phyloP scores from a whole-genome alignment of 2,888 invertebrate species.

The Marasmarcha lunaedactyla region DNA sequence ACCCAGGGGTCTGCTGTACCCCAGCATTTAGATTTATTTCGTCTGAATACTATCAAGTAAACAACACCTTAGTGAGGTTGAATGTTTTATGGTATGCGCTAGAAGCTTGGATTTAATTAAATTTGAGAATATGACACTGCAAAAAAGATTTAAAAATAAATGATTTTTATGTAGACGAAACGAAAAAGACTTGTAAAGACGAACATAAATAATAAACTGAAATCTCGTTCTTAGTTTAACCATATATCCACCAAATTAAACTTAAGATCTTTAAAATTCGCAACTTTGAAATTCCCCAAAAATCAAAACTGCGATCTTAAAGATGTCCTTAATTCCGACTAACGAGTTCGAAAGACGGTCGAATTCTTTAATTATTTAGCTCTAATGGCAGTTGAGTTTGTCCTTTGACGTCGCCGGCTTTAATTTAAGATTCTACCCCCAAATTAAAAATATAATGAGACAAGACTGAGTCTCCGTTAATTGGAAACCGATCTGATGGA shows the following conservation, averaged over 20 bases:
- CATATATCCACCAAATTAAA: too few species aligned
- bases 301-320: conserved; percentile 55
- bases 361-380: conserved; percentile 70
- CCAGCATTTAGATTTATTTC: conserved; percentile 59
- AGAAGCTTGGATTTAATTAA: conserved; percentile 34
- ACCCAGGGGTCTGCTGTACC: conserved; percentile 59
- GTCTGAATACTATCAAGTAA: conserved; percentile 44
- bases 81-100: conserved; percentile 44
- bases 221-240: too few species aligned
- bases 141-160: too few species aligned
- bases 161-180: too few species aligned
- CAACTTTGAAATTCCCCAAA: conserved; percentile 25
- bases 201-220: too few species aligned
- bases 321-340: conserved; percentile 55
- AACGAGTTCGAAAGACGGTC: conserved; percentile 58
- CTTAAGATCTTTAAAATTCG: background rate
- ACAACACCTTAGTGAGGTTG: conserved; percentile 47
- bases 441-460: conserved; percentile 72
- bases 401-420: conserved; percentile 65
- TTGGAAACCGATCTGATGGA: conserved; percentile 64
- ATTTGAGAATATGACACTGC: too few species aligned
- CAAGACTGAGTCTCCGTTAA: conserved; percentile 58
- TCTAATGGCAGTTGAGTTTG: conserved; percentile 60
- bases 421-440: conserved; percentile 66
- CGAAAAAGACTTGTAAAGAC: too few species aligned